Conservation (phyloP, 1,140 invertebrate species). For the Scaptomyza hsui region DNA sequence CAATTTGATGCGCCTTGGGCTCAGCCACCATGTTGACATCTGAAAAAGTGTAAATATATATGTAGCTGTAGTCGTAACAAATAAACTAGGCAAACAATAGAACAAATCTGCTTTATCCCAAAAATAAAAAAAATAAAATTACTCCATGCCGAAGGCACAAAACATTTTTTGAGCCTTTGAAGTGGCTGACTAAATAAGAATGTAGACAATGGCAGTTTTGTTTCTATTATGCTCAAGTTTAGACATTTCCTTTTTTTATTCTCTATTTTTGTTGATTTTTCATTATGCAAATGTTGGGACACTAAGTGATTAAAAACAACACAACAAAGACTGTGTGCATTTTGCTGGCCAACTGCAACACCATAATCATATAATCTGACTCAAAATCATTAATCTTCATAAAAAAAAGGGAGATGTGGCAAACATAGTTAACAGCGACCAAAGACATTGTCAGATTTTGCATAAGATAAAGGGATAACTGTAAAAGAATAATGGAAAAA, state of each 20-base stretch:
- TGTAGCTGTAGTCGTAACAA: slow-evolving; percentile 2
- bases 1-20: slow-evolving; percentile 92
- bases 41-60: slow-evolving; percentile 45
- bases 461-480: not conserved
- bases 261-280: slow-evolving; percentile 45
- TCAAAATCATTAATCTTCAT: slow-evolving; percentile 77
- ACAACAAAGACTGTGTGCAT: slow-evolving; percentile 15
- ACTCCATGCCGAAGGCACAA: slow-evolving; percentile 21
- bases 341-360: slow-evolving; percentile 49
- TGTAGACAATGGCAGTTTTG: slow-evolving; percentile 41
- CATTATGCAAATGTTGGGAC: slow-evolving; percentile 70
- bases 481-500: not conserved
- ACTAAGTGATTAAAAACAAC: slow-evolving; percentile 60
- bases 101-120: slow-evolving; percentile 33
- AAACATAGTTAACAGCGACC: slow-evolving; percentile 24
- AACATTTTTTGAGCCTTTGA: slow-evolving; percentile 51
- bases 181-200: slow-evolving; percentile 34
- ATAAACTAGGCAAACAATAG: slow-evolving; percentile 25
- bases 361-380: slow-evolving; percentile 62
- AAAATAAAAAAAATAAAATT: too few relatives aligned
- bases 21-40: slow-evolving; percentile 91
- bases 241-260: slow-evolving; percentile 27
- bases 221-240: slow-evolving; percentile 37
- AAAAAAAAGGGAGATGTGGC: slow-evolving; percentile 50
- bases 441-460: slow-evolving; percentile 45